These are phyloP conservation scores for Pseudoatta argentina DNA, from an alignment of 1,140 invertebrate genomes.

Conservation along the genomic window DNA sequence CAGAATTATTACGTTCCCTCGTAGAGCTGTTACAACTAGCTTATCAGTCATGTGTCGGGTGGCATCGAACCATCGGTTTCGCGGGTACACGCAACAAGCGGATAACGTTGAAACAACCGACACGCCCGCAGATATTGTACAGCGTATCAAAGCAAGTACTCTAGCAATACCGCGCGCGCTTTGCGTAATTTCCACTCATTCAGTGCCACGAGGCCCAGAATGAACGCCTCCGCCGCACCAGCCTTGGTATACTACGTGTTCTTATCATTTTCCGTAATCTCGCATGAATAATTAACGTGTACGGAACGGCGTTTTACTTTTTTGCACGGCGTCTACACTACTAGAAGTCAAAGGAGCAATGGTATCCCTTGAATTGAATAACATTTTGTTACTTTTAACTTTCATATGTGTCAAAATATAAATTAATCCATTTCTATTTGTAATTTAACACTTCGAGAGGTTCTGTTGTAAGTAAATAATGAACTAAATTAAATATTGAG, in stretches of 20 bases:
- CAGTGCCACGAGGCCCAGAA: constrained; percentile 27
- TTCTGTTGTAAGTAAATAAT: no score
- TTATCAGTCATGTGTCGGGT: constrained; percentile 25
- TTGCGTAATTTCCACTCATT: constrained; percentile 63
- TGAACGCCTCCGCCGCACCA: constrained; percentile 13
- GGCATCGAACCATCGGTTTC: constrained; percentile 15
- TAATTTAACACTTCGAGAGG: no score
- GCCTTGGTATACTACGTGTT: neutral
- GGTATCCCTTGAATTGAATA: no score
- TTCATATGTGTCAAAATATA: no score
- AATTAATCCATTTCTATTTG: no score
- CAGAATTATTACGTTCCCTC: no score
- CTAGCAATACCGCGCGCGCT: constrained; percentile 43
- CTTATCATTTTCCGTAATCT: constrained; percentile 54
- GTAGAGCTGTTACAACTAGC: neutral
- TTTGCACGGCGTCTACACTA: neutral
- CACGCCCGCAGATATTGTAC: constrained; percentile 54
- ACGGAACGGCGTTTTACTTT: constrained; percentile 7
- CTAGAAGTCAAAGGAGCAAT: no score
- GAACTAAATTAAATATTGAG: no score
- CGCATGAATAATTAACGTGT: constrained; percentile 50
- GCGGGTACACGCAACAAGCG: constrained; percentile 32
- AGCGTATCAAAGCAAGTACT: constrained; percentile 18
- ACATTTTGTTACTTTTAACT: no score
- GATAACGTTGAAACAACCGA: constrained; percentile 52